Evolutionary conservation across 2,888 invertebrate species (phyloP).

Genomic region (Camponotus fellah): DNA sequence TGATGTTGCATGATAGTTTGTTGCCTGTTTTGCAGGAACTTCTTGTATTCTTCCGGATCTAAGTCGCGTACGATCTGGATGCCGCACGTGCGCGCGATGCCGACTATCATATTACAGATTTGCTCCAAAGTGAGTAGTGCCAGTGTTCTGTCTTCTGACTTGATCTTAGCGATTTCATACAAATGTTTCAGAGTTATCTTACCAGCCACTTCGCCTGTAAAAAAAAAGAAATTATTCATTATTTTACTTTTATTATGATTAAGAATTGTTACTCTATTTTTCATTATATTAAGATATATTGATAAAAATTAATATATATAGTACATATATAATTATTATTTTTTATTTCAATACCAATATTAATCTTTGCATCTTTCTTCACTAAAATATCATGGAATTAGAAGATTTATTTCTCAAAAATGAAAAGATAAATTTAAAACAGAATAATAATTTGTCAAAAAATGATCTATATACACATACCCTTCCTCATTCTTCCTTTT

Average conservation of each 20-base stretch:
- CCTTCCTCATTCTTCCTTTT: constrained; percentile 91
- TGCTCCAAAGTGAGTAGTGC: constrained; percentile 89
- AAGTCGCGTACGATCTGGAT: constrained; percentile 93
- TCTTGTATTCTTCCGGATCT: constrained; percentile 92
- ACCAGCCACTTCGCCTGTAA: constrained; percentile 91
- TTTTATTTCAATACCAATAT: not conserved
- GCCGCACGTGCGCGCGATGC: constrained; percentile 93
- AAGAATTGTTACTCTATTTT: not conserved
- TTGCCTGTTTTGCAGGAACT: constrained; percentile 93
- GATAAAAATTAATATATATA: not conserved
- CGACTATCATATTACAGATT: constrained; percentile 93
- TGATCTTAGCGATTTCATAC: constrained; percentile 99
- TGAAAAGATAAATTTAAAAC: not conserved
- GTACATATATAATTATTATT: not conserved
- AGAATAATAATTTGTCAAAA: not conserved
- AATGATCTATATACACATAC: constrained; percentile 79
- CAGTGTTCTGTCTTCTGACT: constrained; percentile 93
- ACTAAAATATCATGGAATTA: not conserved
- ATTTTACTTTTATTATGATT: not conserved
- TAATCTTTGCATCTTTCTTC: not conserved
- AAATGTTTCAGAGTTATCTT: constrained; percentile 97
- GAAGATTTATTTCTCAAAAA: not conserved
- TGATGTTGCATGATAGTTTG: constrained; percentile 91
- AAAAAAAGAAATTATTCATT: not conserved
- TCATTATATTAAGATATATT: not conserved